Evolutionary conservation across 2,888 invertebrate species (phyloP).

Genomic region (Rhogogaster chlorosoma): DNA sequence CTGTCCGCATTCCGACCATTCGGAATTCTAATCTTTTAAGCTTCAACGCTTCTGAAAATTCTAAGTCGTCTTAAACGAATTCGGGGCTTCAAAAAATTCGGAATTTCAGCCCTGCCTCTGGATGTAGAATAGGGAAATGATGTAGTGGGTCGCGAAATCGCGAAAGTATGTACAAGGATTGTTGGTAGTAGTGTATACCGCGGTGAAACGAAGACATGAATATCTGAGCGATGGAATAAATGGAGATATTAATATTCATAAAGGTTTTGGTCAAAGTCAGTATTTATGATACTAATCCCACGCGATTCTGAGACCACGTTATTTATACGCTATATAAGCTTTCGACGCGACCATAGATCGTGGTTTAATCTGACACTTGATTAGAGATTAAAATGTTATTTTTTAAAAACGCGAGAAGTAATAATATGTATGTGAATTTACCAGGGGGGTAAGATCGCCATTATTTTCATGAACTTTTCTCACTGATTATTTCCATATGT

Average conservation of each 20-base stretch:
- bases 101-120: too few species aligned
- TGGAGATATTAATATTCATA: conserved; percentile 59
- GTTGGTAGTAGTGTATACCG: neutral
- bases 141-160: neutral
- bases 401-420: neutral
- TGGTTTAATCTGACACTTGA: conserved; percentile 17
- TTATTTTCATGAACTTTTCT: neutral
- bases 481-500: neutral
- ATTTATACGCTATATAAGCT: conserved; percentile 21
- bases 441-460: too few species aligned
- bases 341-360: conserved; percentile 1
- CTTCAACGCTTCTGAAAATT: too few species aligned
- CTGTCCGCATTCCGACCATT: too few species aligned
- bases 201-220: conserved; percentile 54
- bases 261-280: conserved; percentile 45
- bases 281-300: conserved; percentile 58
- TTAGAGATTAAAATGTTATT: neutral
- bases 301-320: neutral
- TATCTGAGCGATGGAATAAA: conserved; percentile 57
- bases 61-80: too few species aligned
- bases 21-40: too few species aligned
- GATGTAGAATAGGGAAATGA: neutral
- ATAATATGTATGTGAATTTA: neutral
- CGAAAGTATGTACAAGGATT: neutral
- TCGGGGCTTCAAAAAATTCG: too few species aligned